A percentile compares a stretch with the other conserved stretches of the same genome.
phyloP scores from a whole-genome alignment of 1,140 invertebrate species.

The Cephus cinctus region DNA sequence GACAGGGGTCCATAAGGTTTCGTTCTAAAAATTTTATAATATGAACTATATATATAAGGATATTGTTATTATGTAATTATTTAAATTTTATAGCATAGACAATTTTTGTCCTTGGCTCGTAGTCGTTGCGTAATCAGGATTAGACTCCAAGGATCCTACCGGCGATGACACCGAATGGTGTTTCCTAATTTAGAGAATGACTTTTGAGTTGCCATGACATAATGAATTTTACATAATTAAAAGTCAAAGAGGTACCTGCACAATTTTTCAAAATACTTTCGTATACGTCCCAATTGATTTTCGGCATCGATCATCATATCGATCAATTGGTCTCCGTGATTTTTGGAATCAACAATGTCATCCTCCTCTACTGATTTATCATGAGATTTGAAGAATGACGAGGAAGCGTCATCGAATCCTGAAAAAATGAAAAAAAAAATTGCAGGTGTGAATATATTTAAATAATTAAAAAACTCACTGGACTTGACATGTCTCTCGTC shows the following conservation, averaged over 20 bases:
- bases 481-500: slow-evolving; percentile 10
- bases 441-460: neutral
- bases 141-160: too few relatives aligned
- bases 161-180: slow-evolving; percentile 13
- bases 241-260: slow-evolving; percentile 28
- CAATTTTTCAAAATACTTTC: slow-evolving; percentile 19
- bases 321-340: slow-evolving; percentile 1
- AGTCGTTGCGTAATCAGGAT: too few relatives aligned
- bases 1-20: too few relatives aligned
- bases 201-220: too few relatives aligned
- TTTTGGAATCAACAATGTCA: neutral
- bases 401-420: neutral
- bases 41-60: too few relatives aligned
- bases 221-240: too few relatives aligned
- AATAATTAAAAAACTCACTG: slow-evolving; percentile 1
- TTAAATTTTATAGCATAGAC: too few relatives aligned
- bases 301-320: slow-evolving; percentile 14
- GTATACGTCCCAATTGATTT: slow-evolving; percentile 16
- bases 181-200: slow-evolving; percentile 18
- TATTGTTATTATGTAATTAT: too few relatives aligned
- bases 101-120: too few relatives aligned
- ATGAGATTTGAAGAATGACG: neutral
- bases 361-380: neutral
- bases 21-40: too few relatives aligned
- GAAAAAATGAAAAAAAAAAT: slow-evolving; percentile 2